These are phyloP conservation scores for Drosophila emarginata DNA, from an alignment of 2,888 invertebrate species.

Conservation along the genomic window DNA sequence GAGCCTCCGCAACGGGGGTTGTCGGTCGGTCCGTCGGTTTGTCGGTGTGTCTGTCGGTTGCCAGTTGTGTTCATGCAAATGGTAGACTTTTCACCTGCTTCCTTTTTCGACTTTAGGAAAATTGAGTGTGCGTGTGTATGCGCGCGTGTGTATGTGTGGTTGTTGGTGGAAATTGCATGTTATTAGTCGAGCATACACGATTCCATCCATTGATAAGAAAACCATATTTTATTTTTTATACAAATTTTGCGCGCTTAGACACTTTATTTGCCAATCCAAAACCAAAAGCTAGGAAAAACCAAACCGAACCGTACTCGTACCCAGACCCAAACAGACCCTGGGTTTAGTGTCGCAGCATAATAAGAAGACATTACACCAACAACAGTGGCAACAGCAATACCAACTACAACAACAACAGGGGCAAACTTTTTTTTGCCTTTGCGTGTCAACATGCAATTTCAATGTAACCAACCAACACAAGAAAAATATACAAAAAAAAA, in stretches of 20 bases:
- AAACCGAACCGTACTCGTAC: constrained; percentile 13
- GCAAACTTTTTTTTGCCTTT: constrained; percentile 52
- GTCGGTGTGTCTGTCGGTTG: constrained; percentile 37
- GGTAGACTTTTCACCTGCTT: constrained; percentile 76
- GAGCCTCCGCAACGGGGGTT: constrained; percentile 52
- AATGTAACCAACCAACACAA: constrained; percentile 58
- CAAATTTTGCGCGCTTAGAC: constrained; percentile 72
- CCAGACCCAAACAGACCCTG: not conserved
- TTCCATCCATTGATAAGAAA: constrained; percentile 70
- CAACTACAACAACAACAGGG: constrained; percentile 44
- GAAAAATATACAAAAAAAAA: constrained; percentile 14
- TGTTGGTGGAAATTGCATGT: constrained; percentile 73
- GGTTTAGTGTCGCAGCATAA: constrained; percentile 74
- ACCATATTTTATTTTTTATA: constrained; percentile 70
- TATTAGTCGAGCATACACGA: constrained; percentile 75
- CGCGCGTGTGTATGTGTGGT: constrained; percentile 43
- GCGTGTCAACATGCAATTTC: constrained; percentile 83
- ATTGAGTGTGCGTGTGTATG: constrained; percentile 42
- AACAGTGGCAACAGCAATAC: constrained; percentile 39
- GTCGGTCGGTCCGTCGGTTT: constrained; percentile 33
- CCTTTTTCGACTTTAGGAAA: constrained; percentile 40
- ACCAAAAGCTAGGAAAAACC: constrained; percentile 50
- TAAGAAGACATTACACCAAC: constrained; percentile 73
- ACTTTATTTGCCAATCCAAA: constrained; percentile 70
- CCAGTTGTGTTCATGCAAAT: constrained; percentile 75